Evolutionary conservation across 2,888 invertebrate species (phyloP).

Genomic region (Orchesellides sinensis): DNA sequence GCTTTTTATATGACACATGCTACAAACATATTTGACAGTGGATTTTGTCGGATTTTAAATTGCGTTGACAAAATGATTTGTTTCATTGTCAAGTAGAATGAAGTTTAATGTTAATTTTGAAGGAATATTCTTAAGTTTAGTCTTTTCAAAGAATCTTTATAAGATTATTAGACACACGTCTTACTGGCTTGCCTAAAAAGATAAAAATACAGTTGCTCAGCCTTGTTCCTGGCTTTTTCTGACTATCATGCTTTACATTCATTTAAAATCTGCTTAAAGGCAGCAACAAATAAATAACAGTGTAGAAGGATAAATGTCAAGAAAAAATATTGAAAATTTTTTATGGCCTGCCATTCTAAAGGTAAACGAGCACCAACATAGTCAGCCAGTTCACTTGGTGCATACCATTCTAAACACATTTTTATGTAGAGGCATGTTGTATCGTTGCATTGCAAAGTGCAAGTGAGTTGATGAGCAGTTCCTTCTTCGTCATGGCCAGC

Average conservation of each 20-base stretch:
- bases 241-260: neutral
- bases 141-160: neutral
- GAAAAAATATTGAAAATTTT: constrained; percentile 38
- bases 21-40: constrained; percentile 2
- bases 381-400: constrained; percentile 1
- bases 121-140: too few relatives aligned
- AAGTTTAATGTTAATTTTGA: neutral
- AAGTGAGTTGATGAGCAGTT: too few relatives aligned
- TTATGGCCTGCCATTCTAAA: constrained; percentile 36
- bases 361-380: constrained; percentile 19
- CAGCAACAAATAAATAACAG: constrained; percentile 27
- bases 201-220: neutral
- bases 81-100: constrained; percentile 16
- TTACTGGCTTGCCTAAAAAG: neutral
- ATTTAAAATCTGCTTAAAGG: constrained; percentile 23
- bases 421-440: too few relatives aligned
- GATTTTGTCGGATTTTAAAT: constrained; percentile 26
- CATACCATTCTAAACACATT: too few relatives aligned
- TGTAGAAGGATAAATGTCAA: constrained; percentile 47
- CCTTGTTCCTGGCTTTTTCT: too few relatives aligned
- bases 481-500: too few relatives aligned
- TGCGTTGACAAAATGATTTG: constrained; percentile 29
- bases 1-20: neutral
- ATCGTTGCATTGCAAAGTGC: too few relatives aligned
- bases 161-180: neutral